Conservation (phyloP, 2,797 vertebrate genomes). For the Caiman crocodilus region DNA sequence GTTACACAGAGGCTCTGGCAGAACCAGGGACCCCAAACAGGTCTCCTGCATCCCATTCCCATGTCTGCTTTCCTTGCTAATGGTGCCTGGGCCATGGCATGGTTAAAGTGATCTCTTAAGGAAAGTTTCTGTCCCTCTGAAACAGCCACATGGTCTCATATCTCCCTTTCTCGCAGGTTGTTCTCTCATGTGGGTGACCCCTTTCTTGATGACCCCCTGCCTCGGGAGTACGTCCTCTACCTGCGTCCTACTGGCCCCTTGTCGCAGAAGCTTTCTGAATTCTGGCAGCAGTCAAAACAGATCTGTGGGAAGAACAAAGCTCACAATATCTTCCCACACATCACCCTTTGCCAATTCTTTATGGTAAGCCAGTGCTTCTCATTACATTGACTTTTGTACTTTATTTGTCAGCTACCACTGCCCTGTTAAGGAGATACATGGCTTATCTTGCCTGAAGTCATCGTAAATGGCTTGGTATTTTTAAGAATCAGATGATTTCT, state of each 20-base stretch:
- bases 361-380: conserved; percentile 85
- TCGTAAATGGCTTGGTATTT: background rate
- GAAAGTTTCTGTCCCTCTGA: background rate
- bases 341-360: conserved; percentile 99
- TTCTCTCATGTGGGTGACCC: conserved; percentile 98
- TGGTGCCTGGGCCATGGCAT: background rate
- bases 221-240: conserved; percentile 96
- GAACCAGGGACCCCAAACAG: background rate
- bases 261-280: conserved; percentile 94
- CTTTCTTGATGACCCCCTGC: conserved; percentile 94
- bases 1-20: background rate
- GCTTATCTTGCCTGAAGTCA: fast-evolving
- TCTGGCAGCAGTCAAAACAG: conserved; percentile 96
- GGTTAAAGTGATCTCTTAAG: too few species aligned
- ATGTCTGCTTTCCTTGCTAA: background rate
- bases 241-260: conserved; percentile 94
- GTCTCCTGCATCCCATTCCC: background rate
- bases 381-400: fast-evolving
- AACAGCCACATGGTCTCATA: background rate
- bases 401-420: background rate
- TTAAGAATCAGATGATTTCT: background rate
- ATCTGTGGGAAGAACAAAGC: conserved; percentile 98
- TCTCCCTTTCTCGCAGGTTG: conserved; percentile 83
- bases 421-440: background rate
- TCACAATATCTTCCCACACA: conserved; percentile 98